A percentile compares a stretch with the other conserved stretches of the same genome.
These are phyloP conservation scores for Achlya flavicornis DNA, from an alignment of 2,888 invertebrate species.

Conservation along the genomic window DNA sequence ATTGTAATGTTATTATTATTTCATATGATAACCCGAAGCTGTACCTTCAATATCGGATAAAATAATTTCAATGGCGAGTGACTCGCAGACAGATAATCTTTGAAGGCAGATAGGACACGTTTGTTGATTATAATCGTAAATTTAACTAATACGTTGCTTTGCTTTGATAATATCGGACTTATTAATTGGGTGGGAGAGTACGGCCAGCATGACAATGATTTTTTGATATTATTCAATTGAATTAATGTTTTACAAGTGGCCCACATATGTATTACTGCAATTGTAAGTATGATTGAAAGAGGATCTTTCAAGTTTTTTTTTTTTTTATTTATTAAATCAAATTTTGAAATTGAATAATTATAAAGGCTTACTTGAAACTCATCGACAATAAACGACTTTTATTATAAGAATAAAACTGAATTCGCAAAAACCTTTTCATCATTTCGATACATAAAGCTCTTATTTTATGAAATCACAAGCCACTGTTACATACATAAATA, in stretches of 20 bases:
- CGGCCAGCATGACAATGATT: conserved; percentile 20
- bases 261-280: not conserved
- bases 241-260: not conserved
- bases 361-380: no score
- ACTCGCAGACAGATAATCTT: conserved; percentile 56
- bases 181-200: conserved; percentile 39
- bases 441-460: no score
- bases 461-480: not conserved
- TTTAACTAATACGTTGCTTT: conserved; percentile 36
- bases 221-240: conserved; percentile 11
- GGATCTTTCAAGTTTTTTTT: no score
- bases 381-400: no score
- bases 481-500: not conserved
- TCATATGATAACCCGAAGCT: conserved; percentile 68
- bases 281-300: no score
- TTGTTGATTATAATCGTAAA: conserved; percentile 51
- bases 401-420: no score
- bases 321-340: no score
- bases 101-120: conserved; percentile 41
- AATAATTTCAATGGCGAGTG: conserved; percentile 69
- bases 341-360: no score
- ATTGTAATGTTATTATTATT: conserved; percentile 82
- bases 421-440: no score
- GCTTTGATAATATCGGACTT: conserved; percentile 27
- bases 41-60: conserved; percentile 61